Base-by-base conservation (phyloP, 2,888 invertebrate genomes). In the Scelioninae gen. 1 region DNA sequence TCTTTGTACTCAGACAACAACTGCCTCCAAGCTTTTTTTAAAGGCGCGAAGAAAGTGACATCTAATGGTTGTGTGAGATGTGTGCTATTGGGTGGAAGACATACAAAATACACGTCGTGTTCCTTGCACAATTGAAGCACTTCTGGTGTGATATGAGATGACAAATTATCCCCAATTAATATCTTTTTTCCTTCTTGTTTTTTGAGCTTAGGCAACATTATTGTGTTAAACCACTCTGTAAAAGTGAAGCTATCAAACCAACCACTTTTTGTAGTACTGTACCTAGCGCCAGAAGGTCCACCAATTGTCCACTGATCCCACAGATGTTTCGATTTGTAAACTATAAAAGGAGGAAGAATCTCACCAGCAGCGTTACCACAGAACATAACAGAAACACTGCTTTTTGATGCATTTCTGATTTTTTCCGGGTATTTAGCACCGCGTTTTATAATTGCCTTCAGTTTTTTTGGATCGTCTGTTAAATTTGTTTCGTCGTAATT, bases 401-500 rank as follows among this genome's bases (percentile, higher is more conserved):
- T 10, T 40, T 66, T 51, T 11, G 38, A 38, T 0, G 40, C 10
- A 8, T 68, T 68, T 10, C 43, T 43, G 16, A 68, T 40, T 53
- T 40, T 38, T 16, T 68, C 55, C 0, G 68, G 53, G 15, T 68
- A 68, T 53, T 68, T 68, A 9, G 55, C 16, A 10, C 68, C 31
- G 13, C 53, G 53, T 23, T 38, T 53, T 11, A 13, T 23, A 40
- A 68, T 7, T 10, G 38, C 32, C 15, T 47, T 68, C 9, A 29
- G 29, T 8, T 43, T 68, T n/a, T 23, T 31, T 8, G 53, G 68
- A 11, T 68, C 55, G 31, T 68, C 55, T 5, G 55, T 40, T n/a
- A 68, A n/a, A 29, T 55, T 55, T 10, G 43, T 68, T 23, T 65
- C 51, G 38, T 65, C 65, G 10, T 65, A 65, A 49, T 65, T 65